phyloP scores from a whole-genome alignment of 2,797 vertebrate genomes.

The Pitangus sulphuratus region DNA sequence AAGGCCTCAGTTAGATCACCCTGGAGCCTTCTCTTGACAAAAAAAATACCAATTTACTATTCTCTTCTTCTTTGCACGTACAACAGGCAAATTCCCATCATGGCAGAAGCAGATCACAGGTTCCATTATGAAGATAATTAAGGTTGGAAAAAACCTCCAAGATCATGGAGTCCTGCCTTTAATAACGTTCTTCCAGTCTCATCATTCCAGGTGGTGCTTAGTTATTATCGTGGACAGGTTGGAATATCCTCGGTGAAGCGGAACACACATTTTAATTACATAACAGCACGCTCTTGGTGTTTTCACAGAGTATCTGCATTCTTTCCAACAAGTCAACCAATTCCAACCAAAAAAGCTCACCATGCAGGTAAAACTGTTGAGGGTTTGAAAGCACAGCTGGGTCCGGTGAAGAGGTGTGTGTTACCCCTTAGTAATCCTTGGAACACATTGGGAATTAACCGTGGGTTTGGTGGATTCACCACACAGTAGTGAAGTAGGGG shows the following conservation, averaged over 20 bases:
- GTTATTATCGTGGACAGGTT: background rate
- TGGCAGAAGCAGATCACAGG: background rate
- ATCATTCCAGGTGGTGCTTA: background rate
- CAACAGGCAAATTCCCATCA: background rate
- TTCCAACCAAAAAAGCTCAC: background rate
- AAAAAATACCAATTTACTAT: background rate
- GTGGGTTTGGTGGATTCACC: background rate
- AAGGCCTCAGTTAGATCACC: too few species aligned
- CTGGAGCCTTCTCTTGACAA: background rate
- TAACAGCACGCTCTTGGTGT: background rate
- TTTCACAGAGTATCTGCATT: background rate
- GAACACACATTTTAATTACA: background rate
- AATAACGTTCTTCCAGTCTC: background rate
- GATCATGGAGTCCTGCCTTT: background rate
- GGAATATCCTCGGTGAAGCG: background rate
- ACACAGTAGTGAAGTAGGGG: too few species aligned
- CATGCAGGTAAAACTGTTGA: background rate
- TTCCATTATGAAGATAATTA: background rate
- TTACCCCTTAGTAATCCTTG: background rate
- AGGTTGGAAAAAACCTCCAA: background rate
- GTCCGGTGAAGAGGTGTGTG: background rate
- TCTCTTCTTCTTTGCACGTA: background rate
- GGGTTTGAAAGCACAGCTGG: rapidly evolving
- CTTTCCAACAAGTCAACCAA: background rate
- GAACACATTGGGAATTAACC: background rate